Percentiles rank a stretch among this genome's conserved stretches.
Conservation (phyloP, 2,797 vertebrate genomes). For the Aldrovandia affinis region DNA sequence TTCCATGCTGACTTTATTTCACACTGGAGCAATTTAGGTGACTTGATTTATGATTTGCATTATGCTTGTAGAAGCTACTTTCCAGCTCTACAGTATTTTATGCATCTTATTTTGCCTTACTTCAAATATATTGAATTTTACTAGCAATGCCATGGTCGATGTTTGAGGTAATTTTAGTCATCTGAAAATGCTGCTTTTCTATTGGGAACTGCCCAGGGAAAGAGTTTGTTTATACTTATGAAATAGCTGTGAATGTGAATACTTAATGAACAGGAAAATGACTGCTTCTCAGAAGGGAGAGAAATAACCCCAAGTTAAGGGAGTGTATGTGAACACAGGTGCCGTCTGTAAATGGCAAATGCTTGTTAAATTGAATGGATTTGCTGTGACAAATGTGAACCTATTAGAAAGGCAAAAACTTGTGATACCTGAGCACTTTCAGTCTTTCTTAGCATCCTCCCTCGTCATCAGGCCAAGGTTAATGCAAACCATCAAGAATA, state of each 20-base stretch:
- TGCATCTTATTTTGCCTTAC: not conserved
- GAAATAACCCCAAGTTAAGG: constrained; percentile 35
- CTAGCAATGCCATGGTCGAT: constrained; percentile 29
- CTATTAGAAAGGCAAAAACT: not conserved
- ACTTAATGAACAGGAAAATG: constrained; percentile 56
- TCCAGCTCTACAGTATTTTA: not conserved
- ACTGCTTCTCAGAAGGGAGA: constrained; percentile 34
- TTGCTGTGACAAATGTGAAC: not conserved
- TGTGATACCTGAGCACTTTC: not conserved
- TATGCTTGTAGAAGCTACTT: not conserved
- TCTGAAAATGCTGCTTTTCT: constrained; percentile 25
- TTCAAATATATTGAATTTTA: constrained; percentile 12
- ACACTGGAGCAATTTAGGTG: not conserved
- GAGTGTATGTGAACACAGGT: constrained; percentile 9
- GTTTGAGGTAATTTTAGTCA: constrained; percentile 41
- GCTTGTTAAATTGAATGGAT: constrained; percentile 16
- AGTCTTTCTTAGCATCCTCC: not conserved
- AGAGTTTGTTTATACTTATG: constrained; percentile 56
- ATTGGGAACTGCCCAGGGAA: constrained; percentile 44
- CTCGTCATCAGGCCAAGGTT: not conserved
- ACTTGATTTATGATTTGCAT: not conserved
- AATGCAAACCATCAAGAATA: not conserved
- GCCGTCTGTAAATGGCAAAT: constrained; percentile 1
- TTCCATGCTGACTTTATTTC: not conserved
- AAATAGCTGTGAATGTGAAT: constrained; percentile 46